Base-by-base conservation (phyloP, 2,888 invertebrate genomes). In the Elmis aenea region DNA sequence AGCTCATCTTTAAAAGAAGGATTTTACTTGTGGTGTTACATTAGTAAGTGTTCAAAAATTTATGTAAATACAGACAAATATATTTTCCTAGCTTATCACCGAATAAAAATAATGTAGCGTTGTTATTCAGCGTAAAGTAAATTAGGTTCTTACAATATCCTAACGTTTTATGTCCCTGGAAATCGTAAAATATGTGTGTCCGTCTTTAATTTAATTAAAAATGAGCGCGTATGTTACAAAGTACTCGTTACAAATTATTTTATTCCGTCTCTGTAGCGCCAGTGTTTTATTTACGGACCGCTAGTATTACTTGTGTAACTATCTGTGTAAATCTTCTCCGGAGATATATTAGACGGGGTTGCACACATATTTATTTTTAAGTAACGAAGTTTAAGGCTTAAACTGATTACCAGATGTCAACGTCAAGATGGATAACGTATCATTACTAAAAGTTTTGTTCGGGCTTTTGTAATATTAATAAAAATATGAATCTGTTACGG, bases 291-390 rank as follows among this genome's bases (percentile, higher is more conserved):
- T 46, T 42, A 42, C 20, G 21, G 31, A 34, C 26, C 28, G 36
- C 32, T 38, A 36, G 39, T 31, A 38, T 48, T 46, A 39, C 42
- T 30, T 22, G 26, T 25, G 23, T 35, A 38, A 38, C 43, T 46
- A 46, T 45, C 42, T 41, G 34, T 30, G 49, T 49, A 49, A 46
- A 49, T 46, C 45, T 46, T 49, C 26, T 40, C 38, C 37, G 43
- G 38, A 45, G 41, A 49, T 49, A 48, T 48, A 46, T 48, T 48
- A 46, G 29, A 36, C 38, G 33, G 28, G 42, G 41, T 42, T 36
- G 40, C 40, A 21, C 30, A 34, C 42, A 37, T 32, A 34, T 31
- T 42, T 38, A 42, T 42, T 42, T 42, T 34, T 38, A 38, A 38
- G 42, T 33, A 41, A 35, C 23, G 23, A 26, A 31, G 30, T 42